These are phyloP conservation scores for Drosophila emarginata DNA, from an alignment of 2,888 invertebrate species.

Conservation along the genomic window DNA sequence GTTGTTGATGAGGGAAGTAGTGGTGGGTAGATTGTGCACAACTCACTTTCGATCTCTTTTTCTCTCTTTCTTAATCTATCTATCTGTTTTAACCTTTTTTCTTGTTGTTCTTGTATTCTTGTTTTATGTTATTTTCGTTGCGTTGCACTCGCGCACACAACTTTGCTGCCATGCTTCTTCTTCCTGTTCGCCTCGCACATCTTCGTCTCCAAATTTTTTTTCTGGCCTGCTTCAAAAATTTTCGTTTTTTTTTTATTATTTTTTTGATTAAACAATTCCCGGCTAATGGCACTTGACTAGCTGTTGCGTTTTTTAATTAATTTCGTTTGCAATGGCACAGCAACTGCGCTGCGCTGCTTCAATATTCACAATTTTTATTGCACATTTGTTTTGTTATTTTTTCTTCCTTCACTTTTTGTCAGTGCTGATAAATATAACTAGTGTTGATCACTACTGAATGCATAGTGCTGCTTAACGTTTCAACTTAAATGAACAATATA, in stretches of 20 bases:
- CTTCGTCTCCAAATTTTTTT: constrained; percentile 50
- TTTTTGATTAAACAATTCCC: background rate
- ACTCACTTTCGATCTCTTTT: constrained; percentile 43
- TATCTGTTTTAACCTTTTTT: constrained; percentile 25
- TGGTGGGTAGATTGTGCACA: constrained; percentile 34
- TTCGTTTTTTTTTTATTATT: constrained; percentile 17
- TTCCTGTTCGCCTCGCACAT: constrained; percentile 62
- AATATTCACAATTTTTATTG: constrained; percentile 61
- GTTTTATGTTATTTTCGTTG: constrained; percentile 72
- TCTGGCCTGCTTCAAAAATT: constrained; percentile 12
- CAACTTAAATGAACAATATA: no score
- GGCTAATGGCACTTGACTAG: constrained; percentile 19
- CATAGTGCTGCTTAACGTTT: background rate
- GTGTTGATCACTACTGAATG: background rate
- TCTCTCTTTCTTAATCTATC: constrained; percentile 23
- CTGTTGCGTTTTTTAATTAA: constrained; percentile 24
- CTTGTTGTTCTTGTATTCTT: constrained; percentile 60
- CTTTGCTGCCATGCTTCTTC: constrained; percentile 69
- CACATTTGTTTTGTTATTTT: constrained; percentile 77
- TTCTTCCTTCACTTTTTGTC: constrained; percentile 56
- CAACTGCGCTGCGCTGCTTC: constrained; percentile 50
- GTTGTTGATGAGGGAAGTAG: constrained; percentile 18
- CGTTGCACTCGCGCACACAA: constrained; percentile 73
- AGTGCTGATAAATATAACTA: constrained; percentile 6
- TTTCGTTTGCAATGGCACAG: constrained; percentile 22